These are phyloP conservation scores for Oophaga pumilio DNA, from an alignment of 2,113 vertebrate species.

Conservation along the genomic window DNA sequence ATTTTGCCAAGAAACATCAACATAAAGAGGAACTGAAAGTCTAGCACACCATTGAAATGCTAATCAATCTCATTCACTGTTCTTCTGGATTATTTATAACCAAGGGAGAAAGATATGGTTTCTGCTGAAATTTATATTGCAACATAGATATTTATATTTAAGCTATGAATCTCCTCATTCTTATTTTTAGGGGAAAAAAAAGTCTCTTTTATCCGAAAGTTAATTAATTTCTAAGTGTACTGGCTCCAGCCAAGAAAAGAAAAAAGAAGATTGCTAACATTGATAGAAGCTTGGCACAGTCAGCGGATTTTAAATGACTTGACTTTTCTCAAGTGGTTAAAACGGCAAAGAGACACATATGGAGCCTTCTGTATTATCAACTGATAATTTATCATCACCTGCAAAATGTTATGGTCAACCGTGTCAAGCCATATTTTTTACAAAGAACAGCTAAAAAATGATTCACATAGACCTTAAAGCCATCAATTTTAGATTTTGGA, in stretches of 20 bases:
- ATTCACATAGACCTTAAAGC: neutral
- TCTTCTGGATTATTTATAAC: constrained; percentile 42
- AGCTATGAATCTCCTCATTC: constrained; percentile 18
- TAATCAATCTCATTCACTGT: constrained; percentile 44
- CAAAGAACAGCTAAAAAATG: neutral
- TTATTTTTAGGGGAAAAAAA: constrained; percentile 12
- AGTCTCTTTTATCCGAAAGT: neutral
- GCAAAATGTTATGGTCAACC: constrained; percentile 35
- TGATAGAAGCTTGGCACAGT: constrained; percentile 28
- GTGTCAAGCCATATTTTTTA: constrained; percentile 19
- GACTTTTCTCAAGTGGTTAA: constrained; percentile 42
- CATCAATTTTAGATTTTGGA: constrained; percentile 25
- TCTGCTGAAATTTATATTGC: constrained; percentile 35
- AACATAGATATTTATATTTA: constrained; percentile 38
- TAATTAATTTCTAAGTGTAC: constrained; percentile 34
- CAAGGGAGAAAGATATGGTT: constrained; percentile 32
- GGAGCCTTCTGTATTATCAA: constrained; percentile 41
- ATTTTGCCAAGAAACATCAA: constrained; percentile 51
- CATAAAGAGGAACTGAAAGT: constrained; percentile 40
- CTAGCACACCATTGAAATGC: constrained; percentile 43
- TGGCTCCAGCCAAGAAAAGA: neutral
- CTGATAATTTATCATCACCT: constrained; percentile 45
- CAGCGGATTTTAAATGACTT: constrained; percentile 45
- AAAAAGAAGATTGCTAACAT: constrained; percentile 28
- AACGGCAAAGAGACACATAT: constrained; percentile 43